Evolutionary conservation across 2,797 vertebrate species (phyloP).

Genomic region (Acomys russatus): DNA sequence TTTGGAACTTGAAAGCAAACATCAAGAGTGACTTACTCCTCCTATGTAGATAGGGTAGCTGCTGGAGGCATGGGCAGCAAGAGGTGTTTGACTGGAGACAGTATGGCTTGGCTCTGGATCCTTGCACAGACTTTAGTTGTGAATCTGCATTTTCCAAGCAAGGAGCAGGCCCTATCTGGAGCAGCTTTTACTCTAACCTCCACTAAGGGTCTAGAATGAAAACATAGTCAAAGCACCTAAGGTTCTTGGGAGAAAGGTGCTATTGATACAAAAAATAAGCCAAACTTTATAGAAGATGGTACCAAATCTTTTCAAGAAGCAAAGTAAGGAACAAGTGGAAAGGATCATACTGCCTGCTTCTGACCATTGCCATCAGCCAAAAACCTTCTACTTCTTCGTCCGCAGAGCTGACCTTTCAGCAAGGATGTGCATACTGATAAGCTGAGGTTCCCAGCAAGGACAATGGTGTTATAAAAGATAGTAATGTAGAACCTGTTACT

Average conservation of each 20-base stretch:
- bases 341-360: rapidly evolving
- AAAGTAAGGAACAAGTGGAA: rapidly evolving
- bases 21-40: not conserved
- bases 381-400: not conserved
- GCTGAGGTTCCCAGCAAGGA: not conserved
- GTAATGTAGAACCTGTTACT: no score
- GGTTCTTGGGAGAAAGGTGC: not conserved
- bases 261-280: not conserved
- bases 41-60: rapidly evolving
- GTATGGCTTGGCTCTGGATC: not conserved
- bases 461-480: no score
- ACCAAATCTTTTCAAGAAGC: not conserved
- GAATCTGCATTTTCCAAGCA: not conserved
- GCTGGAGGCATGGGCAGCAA: rapidly evolving
- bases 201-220: not conserved
- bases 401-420: not conserved
- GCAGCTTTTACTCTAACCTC: not conserved
- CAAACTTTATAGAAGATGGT: not conserved
- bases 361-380: not conserved
- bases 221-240: not conserved
- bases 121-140: not conserved
- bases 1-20: not conserved
- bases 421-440: not conserved
- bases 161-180: not conserved
- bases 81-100: rapidly evolving